These are phyloP conservation scores for Actinia equina DNA, from an alignment of 64 coral and sea anemone species.

Conservation along the genomic window DNA sequence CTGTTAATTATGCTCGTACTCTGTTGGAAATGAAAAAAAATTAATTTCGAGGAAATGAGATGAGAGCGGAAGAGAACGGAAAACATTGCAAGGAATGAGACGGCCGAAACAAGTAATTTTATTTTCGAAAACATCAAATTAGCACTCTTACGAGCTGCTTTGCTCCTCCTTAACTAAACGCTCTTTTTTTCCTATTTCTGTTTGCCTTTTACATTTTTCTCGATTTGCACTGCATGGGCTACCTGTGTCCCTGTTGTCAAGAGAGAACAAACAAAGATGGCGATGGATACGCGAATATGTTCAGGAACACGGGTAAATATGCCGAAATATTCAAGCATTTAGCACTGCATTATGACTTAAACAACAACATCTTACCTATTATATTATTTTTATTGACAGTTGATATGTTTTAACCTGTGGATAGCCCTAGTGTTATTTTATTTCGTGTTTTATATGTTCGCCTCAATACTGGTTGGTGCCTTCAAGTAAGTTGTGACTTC, in stretches of 20 bases:
- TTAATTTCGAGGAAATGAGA: not conserved
- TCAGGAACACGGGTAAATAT: slow-evolving; percentile 25
- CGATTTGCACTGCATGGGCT: not conserved
- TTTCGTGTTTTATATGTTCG: slow-evolving; percentile 80
- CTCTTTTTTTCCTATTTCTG: too few relatives aligned
- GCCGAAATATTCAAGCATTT: not conserved
- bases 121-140: too few relatives aligned
- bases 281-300: slow-evolving; percentile 18
- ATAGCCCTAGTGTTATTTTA: slow-evolving; percentile 74
- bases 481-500: slow-evolving; percentile 51
- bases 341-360: not conserved
- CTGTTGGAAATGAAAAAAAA: not conserved
- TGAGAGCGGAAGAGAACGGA: too few relatives aligned
- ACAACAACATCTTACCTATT: not conserved
- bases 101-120: too few relatives aligned
- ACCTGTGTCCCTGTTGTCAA: slow-evolving; percentile 2
- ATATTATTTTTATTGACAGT: slow-evolving; percentile 34
- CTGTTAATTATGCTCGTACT: not conserved
- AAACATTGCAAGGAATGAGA: too few relatives aligned
- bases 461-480: slow-evolving; percentile 75
- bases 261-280: slow-evolving; percentile 20
- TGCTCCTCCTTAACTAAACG: not conserved
- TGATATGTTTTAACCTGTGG: slow-evolving; percentile 74
- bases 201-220: not conserved
- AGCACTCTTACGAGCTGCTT: not conserved